These are phyloP conservation scores for Ichneumoninae sp. DNA, from an alignment of 2,888 invertebrate species.

Conservation along the genomic window DNA sequence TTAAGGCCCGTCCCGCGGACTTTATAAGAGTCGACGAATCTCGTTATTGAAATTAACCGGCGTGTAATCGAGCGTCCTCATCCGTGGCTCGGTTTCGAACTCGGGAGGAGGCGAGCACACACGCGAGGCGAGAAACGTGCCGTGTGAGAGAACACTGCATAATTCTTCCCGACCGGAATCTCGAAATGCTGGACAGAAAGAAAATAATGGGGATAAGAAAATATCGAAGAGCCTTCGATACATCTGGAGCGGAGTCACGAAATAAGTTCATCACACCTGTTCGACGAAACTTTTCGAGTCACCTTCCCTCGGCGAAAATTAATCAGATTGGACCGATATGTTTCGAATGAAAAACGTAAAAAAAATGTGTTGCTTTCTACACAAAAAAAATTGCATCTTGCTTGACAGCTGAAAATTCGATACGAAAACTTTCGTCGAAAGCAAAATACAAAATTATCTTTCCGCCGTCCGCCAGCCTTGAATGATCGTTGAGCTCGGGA, in stretches of 20 bases:
- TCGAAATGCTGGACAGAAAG: not conserved
- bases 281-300: not conserved
- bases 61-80: slow-evolving; percentile 75
- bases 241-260: slow-evolving; percentile 73
- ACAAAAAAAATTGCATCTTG: not conserved
- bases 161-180: slow-evolving; percentile 58
- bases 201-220: not conserved
- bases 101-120: not conserved
- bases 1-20: slow-evolving; percentile 58
- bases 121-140: slow-evolving; percentile 74
- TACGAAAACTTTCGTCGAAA: not conserved
- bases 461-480: too few species aligned
- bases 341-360: not conserved
- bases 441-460: not conserved
- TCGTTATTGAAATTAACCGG: slow-evolving; percentile 80
- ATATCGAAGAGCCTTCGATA: slow-evolving; percentile 72
- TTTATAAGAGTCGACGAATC: slow-evolving; percentile 29
- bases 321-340: not conserved
- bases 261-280: slow-evolving; percentile 35
- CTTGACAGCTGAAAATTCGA: not conserved
- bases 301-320: not conserved
- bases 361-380: too few species aligned
- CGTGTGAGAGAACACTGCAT: slow-evolving; percentile 74
- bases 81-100: not conserved
- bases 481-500: not conserved